Percentiles rank a stretch among this genome's conserved stretches.
Evolutionary conservation across 2,797 vertebrate genomes (phyloP).

Genomic region (Tinamus major): DNA sequence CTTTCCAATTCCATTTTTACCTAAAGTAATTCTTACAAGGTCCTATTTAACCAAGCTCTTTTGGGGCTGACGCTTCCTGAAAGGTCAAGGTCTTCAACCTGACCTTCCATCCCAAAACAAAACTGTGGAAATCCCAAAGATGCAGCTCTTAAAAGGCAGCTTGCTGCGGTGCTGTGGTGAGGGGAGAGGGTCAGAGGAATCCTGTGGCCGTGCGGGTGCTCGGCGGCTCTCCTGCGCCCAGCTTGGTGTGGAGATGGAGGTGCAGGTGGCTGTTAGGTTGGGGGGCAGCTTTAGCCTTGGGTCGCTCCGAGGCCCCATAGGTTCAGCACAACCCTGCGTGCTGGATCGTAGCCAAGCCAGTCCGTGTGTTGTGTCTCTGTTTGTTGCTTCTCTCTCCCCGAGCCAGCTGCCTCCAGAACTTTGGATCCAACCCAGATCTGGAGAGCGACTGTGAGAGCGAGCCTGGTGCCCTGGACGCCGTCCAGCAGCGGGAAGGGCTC

Average conservation of each 20-base stretch:
- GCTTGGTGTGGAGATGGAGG: background rate
- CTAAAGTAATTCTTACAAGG: background rate
- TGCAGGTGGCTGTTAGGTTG: background rate
- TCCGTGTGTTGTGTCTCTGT: slow-evolving; percentile 44
- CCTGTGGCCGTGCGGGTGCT: background rate
- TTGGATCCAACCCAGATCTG: slow-evolving; percentile 59
- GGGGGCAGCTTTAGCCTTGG: background rate
- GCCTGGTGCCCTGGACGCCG: slow-evolving; percentile 62
- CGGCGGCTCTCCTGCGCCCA: background rate
- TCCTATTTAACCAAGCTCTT: background rate
- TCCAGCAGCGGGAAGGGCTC: slow-evolving; percentile 27
- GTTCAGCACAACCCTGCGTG: background rate
- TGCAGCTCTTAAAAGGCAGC: background rate
- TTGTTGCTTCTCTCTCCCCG: slow-evolving; percentile 40
- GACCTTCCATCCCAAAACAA: background rate
- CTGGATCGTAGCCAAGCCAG: slow-evolving; percentile 47
- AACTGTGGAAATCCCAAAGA: background rate
- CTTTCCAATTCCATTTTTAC: background rate
- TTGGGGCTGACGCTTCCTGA: background rate
- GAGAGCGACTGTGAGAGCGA: slow-evolving; percentile 40
- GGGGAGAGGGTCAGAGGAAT: background rate
- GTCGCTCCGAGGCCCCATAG: slow-evolving; percentile 5
- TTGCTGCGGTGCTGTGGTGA: background rate
- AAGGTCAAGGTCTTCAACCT: background rate
- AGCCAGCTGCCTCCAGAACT: slow-evolving; percentile 66